Percentiles rank a stretch among this genome's conserved stretches.
Conservation (phyloP, 1,140 invertebrate species). For the Streblospio benedicti region DNA sequence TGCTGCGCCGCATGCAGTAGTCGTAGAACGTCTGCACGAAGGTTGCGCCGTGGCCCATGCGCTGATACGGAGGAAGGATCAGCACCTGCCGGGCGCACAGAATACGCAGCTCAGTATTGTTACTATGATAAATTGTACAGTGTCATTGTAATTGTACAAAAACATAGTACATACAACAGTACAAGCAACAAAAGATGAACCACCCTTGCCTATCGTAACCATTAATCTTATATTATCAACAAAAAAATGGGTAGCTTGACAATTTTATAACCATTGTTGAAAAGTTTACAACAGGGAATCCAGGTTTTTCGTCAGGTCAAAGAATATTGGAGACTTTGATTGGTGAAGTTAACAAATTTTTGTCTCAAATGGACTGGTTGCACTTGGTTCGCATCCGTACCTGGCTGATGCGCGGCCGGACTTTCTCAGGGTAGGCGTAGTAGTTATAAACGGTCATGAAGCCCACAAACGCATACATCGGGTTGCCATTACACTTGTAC, state of each 20-base stretch:
- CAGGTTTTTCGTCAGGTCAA: too few species aligned
- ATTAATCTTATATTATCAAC: too few species aligned
- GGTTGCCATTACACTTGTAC: conserved; percentile 57
- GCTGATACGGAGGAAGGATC: conserved; percentile 80
- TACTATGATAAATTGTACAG: neutral
- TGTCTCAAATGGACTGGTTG: too few species aligned
- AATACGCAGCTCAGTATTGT: neutral
- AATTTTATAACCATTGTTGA: too few species aligned
- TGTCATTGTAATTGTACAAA: neutral
- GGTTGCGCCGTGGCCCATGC: conserved; percentile 69
- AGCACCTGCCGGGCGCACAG: conserved; percentile 66
- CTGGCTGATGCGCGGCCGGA: conserved; percentile 74
- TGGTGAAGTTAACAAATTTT: too few species aligned
- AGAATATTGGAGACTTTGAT: too few species aligned
- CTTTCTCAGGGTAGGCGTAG: conserved; percentile 81
- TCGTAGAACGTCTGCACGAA: conserved; percentile 70
- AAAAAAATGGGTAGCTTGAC: too few species aligned
- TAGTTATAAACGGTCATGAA: conserved; percentile 90
- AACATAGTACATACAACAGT: too few species aligned
- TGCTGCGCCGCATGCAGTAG: conserved; percentile 60
- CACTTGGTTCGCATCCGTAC: too few species aligned
- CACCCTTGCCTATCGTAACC: too few species aligned
- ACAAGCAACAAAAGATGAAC: too few species aligned
- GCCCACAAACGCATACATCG: conserved; percentile 66
- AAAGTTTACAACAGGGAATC: too few species aligned